These are phyloP conservation scores for Cephalopholis sonnerati DNA, from an alignment of 2,113 vertebrate species.

Conservation along the genomic window DNA sequence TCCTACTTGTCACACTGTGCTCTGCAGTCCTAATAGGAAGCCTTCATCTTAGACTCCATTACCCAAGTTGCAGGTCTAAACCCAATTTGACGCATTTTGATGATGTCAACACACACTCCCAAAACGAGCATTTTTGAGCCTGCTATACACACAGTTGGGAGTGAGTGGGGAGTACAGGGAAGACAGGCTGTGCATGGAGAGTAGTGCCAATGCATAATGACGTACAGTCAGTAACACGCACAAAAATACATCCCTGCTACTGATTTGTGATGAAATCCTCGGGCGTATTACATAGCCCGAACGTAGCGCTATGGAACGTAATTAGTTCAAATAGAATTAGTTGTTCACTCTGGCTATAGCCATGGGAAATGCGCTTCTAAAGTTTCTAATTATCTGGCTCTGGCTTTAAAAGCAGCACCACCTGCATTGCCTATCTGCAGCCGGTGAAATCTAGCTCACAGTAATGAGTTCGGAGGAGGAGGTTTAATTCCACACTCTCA, in stretches of 20 bases:
- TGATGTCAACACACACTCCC: conserved; percentile 63
- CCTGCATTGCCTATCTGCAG: conserved; percentile 76
- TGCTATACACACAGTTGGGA: conserved; percentile 45
- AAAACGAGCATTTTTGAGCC: conserved; percentile 36
- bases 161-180: conserved; percentile 18
- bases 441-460: conserved; percentile 82
- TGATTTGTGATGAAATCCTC: conserved; percentile 76
- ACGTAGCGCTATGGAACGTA: conserved; percentile 79
- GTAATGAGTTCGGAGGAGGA: conserved; percentile 84
- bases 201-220: conserved; percentile 28
- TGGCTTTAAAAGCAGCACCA: conserved; percentile 84
- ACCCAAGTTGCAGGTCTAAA: conserved; percentile 47
- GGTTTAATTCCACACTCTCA: conserved; percentile 79
- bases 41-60: conserved; percentile 43
- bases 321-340: conserved; percentile 86
- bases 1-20: not conserved
- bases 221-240: conserved; percentile 44
- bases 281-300: conserved; percentile 69
- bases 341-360: conserved; percentile 83
- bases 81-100: conserved; percentile 56
- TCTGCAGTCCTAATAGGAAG: conserved; percentile 19
- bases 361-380: conserved; percentile 85
- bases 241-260: conserved; percentile 64
- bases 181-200: conserved; percentile 33
- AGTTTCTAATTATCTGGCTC: conserved; percentile 86